Conservation (phyloP, 2,113 vertebrate species). For the Bos taurus region ARS-UCD2.0 NC_037333.1:21620001-21620500, state of each 20-base stretch:
- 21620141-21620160: background rate
- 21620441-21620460: background rate
- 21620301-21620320: background rate
- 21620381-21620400: background rate
- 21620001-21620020: background rate
- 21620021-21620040: background rate
- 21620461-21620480: background rate
- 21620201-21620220: background rate
- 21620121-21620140: background rate
- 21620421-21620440: background rate
- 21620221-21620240: background rate
- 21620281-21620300: background rate
- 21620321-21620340: background rate
- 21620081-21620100: background rate
- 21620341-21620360: background rate
- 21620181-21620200: background rate
- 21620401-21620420: background rate
- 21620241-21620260: background rate
- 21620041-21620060: background rate
- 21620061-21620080: background rate
- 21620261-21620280: background rate
- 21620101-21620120: background rate
- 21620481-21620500: background rate
- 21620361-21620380: background rate
- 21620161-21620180: background rate